phyloP scores from a whole-genome alignment of 37 sponge, comb jelly and placozoan genomes.

The Chondrilla cf. caribensis region DNA sequence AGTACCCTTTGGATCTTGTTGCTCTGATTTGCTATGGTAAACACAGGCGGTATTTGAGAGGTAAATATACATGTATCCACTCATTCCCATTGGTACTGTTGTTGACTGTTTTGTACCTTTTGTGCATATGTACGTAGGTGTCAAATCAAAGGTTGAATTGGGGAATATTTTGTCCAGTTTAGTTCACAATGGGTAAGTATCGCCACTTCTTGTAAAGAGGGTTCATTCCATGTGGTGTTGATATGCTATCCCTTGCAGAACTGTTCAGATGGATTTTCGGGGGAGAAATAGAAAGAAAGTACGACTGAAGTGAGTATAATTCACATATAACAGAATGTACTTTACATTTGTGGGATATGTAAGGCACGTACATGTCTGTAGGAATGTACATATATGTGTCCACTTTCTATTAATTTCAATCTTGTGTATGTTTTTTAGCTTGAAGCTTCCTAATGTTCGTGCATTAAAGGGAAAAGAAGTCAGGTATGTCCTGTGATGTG shows the following conservation, averaged over 20 bases:
- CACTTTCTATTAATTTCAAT: too few species aligned
- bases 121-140: neutral
- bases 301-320: neutral
- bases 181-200: slow-evolving; percentile 13
- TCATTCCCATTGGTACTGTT: neutral
- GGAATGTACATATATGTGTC: too few species aligned
- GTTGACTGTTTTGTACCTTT: neutral
- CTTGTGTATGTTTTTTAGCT: neutral
- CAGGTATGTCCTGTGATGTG: neutral
- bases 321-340: too few species aligned
- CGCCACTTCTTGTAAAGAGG: too few species aligned
- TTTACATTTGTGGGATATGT: too few species aligned
- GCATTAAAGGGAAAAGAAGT: slow-evolving; percentile 10
- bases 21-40: slow-evolving; percentile 36
- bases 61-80: too few species aligned
- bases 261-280: neutral
- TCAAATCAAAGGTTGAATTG: neutral
- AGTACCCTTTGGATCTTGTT: slow-evolving; percentile 19
- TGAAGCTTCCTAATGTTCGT: slow-evolving; percentile 23
- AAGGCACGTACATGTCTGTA: too few species aligned
- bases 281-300: slow-evolving; percentile 19
- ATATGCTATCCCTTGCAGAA: neutral
- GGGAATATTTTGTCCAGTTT: neutral
- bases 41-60: slow-evolving; percentile 16
- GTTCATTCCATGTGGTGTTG: neutral